phyloP scores from a whole-genome alignment of 2,113 vertebrate species.

The Onychostruthus taczanowskii region DNA sequence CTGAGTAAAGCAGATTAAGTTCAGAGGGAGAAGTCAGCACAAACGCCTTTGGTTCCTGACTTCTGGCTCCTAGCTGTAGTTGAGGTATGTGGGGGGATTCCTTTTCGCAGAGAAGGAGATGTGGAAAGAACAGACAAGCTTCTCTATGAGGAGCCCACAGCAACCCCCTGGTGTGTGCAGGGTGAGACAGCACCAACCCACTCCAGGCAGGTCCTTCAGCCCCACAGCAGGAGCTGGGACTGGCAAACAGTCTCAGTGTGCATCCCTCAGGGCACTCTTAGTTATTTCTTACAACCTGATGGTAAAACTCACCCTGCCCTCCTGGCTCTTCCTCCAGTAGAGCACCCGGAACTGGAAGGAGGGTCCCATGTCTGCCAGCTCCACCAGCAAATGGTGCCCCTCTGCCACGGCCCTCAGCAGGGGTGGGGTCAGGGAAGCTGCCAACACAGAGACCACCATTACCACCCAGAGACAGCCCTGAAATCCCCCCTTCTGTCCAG shows the following conservation, averaged over 20 bases:
- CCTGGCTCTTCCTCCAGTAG: constrained; percentile 69
- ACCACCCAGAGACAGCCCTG: background rate
- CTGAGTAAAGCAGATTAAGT: background rate
- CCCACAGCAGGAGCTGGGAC: background rate
- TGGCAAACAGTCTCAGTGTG: background rate
- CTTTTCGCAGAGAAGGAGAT: background rate
- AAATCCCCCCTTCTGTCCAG: background rate
- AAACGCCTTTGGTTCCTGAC: background rate
- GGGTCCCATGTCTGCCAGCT: constrained; percentile 73
- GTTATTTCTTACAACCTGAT: background rate
- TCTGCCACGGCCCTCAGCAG: constrained; percentile 49
- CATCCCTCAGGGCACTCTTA: background rate
- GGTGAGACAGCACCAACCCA: background rate
- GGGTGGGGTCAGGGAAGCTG: constrained; percentile 73
- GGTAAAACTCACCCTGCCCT: constrained; percentile 61
- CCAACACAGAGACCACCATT: constrained; percentile 17
- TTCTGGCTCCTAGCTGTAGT: background rate
- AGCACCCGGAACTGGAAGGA: constrained; percentile 63
- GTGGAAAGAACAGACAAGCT: background rate
- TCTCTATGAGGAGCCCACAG: background rate
- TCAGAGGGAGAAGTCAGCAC: background rate
- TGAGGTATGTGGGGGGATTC: background rate
- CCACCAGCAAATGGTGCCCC: constrained; percentile 62
- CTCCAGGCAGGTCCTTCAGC: background rate
- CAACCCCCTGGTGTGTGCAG: too few relatives aligned